A percentile compares a stretch with the other conserved stretches of the same genome.
Conservation (phyloP, 2,888 invertebrate species). For the Tiphia femorata region DNA sequence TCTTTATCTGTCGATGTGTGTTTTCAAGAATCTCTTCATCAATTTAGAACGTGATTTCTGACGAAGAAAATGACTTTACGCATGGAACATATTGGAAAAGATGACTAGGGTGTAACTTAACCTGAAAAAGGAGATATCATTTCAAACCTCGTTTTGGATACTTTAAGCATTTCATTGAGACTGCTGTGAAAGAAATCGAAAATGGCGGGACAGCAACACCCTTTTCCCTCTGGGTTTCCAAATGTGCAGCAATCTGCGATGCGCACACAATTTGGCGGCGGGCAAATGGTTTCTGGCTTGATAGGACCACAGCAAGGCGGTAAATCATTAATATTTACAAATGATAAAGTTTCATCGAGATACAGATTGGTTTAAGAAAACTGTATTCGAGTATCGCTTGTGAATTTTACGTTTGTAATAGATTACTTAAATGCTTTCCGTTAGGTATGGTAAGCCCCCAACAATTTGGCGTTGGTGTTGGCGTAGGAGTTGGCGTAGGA, state of each 20-base stretch:
- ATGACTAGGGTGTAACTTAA: not conserved
- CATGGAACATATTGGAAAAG: not conserved
- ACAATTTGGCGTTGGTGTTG: conserved; percentile 66
- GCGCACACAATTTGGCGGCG: conserved; percentile 76
- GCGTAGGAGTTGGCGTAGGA: conserved; percentile 51
- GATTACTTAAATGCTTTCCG: too few relatives aligned
- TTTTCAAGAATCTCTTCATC: too few relatives aligned
- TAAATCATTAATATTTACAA: too few relatives aligned
- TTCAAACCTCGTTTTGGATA: not conserved
- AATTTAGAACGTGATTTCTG: too few relatives aligned
- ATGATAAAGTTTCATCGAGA: too few relatives aligned
- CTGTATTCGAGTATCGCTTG: not conserved
- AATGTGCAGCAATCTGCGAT: conserved; percentile 74
- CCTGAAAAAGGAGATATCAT: conserved; percentile 24
- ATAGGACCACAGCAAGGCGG: conserved; percentile 71
- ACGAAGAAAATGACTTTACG: not conserved
- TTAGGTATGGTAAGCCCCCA: conserved; percentile 74
- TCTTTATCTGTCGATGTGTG: too few relatives aligned
- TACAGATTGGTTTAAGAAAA: too few relatives aligned
- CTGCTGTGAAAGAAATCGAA: conserved; percentile 17
- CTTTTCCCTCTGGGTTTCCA: conserved; percentile 78
- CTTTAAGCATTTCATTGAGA: too few relatives aligned
- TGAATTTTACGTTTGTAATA: not conserved
- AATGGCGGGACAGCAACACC: conserved; percentile 82
- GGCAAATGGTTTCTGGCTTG: conserved; percentile 76